Evolutionary conservation across 2,888 invertebrate species (phyloP), one percentile per base, ranked within the genome.

Genomic region (Xylota sylvarum): DNA sequence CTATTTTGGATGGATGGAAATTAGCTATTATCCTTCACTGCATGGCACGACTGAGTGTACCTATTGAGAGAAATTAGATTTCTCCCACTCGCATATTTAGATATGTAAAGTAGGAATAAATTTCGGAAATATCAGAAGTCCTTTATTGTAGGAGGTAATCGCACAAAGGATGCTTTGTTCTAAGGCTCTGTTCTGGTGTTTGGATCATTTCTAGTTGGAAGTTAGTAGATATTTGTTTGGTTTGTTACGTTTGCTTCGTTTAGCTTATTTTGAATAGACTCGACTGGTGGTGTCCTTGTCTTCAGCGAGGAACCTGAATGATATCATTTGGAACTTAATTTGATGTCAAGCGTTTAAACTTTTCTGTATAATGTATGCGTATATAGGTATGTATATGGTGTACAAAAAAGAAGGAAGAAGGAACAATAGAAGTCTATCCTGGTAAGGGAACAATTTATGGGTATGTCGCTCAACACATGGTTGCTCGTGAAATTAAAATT

Each of bases 31-130:
- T 55, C 55, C 55, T 67, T 69, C 17, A 2, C 5, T 37, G 23
- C 4, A 3, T 14, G 52, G 48, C 23, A 19, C 5, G 19, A 12
- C 14, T 27, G 27, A 30, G 40, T 10, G 14, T 52, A 27, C 23
- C 56, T 46, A 6, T 30, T 27, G 48, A 27, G 23, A 23, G 37
- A 43, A 48, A 73, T 62, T 56, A 65, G 55, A 46, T 43, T 46
- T 14, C 64, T 12, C 23, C 35, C n/a, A 9, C 7, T 65, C 43
- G 23, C n/a, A 35, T 64, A 64, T 50, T 52, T 46, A 35, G 43
- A 46, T 76, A 76, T 76, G 74, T 30, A 65, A 76, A 76, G 17
- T 56, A 55, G 55, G 65, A 76, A 65, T 55, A 76, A 23, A 65
- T 56, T 76, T 76, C 43, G 40, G 43, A 43, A 74, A 32, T 32